These are phyloP conservation scores for Bugulina stolonifera DNA, from an alignment of 2,888 invertebrate species.

Conservation along the genomic window DNA sequence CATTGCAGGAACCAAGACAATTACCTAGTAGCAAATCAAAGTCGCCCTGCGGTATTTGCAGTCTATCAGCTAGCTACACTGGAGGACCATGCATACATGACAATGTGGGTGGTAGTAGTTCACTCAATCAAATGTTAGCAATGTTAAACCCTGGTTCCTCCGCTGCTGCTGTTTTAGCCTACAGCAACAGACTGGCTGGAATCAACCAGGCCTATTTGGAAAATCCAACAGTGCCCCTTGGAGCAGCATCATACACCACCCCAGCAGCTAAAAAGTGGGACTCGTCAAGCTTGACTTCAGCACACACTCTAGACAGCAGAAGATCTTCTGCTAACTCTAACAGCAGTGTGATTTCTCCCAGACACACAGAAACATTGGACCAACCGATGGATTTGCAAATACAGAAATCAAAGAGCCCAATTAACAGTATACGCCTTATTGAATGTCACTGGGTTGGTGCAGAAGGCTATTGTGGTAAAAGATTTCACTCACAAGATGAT, in stretches of 20 bases:
- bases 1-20: not conserved
- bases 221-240: not conserved
- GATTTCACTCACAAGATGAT: conserved; percentile 7
- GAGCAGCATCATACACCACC: not conserved
- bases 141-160: conserved; percentile 5
- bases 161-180: conserved; percentile 1
- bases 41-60: not conserved
- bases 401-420: not conserved
- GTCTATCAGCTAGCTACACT: not conserved
- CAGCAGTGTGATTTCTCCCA: not conserved
- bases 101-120: not conserved
- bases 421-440: not conserved
- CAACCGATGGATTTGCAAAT: conserved; percentile 20
- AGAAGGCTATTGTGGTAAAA: conserved; percentile 20
- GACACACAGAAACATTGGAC: not conserved
- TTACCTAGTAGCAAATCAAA: not conserved
- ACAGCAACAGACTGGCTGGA: conserved; percentile 4
- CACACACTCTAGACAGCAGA: not conserved
- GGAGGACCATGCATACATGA: conserved; percentile 15
- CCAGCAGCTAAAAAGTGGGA: not conserved
- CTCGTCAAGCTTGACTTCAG: not conserved
- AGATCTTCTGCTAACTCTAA: conserved; percentile 6
- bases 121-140: not conserved
- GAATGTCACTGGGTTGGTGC: conserved; percentile 23
- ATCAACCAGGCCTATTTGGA: not conserved